phyloP scores from a whole-genome alignment of 2,888 invertebrate genomes.

The Ryuthela nishihirai region DNA sequence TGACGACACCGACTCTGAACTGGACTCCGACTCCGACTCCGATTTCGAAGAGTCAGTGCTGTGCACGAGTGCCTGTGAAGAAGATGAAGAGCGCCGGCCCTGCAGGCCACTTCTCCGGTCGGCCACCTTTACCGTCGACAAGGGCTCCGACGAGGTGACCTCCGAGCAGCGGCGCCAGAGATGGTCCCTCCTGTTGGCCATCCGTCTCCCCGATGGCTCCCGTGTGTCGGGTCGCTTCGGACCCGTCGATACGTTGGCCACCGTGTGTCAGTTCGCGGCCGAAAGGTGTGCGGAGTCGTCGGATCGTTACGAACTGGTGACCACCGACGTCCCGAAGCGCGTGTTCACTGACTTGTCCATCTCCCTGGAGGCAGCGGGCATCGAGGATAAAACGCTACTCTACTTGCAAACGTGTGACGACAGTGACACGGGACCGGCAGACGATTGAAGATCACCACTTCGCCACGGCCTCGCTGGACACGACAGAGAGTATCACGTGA shows the following conservation, averaged over 20 bases:
- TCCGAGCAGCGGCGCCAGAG: constrained; percentile 14
- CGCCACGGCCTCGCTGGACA: too few relatives aligned
- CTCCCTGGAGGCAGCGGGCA: constrained; percentile 29
- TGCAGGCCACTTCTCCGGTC: constrained; percentile 21
- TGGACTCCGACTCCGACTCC: constrained; percentile 23
- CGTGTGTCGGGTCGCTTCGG: constrained; percentile 17
- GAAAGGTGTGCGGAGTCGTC: not conserved
- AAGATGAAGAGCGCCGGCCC: constrained; percentile 8
- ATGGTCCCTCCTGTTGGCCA: constrained; percentile 14
- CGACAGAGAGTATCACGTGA: too few relatives aligned
- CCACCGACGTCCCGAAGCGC: constrained; percentile 30
- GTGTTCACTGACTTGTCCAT: constrained; percentile 24
- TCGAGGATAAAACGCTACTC: constrained; percentile 26
- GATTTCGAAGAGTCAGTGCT: constrained; percentile 20
- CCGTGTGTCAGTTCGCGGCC: constrained; percentile 13
- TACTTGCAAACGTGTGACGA: constrained; percentile 15
- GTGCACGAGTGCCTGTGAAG: not conserved
- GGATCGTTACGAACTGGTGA: constrained; percentile 9
- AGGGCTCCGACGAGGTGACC: not conserved
- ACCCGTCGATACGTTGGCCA: constrained; percentile 14
- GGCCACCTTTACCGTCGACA: constrained; percentile 30
- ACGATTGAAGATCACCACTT: too few relatives aligned
- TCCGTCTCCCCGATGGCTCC: constrained; percentile 22
- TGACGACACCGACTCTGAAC: too few relatives aligned
- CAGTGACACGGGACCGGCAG: constrained; percentile 13